Percentiles rank a stretch among this genome's conserved stretches.
These are phyloP conservation scores for Jaculus jaculus DNA, from an alignment of 2,113 vertebrate genomes.

Conservation along the genomic window DNA sequence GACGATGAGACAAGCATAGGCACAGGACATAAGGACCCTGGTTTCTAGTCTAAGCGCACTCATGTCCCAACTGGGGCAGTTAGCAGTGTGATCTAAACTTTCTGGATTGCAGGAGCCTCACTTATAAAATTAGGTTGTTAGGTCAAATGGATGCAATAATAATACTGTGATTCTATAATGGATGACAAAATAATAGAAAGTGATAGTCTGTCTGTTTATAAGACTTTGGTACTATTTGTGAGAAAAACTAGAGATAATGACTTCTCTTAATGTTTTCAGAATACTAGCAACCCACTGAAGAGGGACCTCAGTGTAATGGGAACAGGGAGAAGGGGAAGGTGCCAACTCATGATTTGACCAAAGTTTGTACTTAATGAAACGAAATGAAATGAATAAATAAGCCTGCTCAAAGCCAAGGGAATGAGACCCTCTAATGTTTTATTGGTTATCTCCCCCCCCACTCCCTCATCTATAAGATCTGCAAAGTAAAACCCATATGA, in stretches of 20 bases:
- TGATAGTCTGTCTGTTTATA: neutral
- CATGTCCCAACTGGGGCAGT: neutral
- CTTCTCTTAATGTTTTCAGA: neutral
- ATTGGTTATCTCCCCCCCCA: neutral
- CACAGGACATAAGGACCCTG: too few relatives aligned
- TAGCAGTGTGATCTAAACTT: neutral
- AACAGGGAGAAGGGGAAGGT: too few relatives aligned
- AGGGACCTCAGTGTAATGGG: too few relatives aligned
- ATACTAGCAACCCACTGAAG: neutral
- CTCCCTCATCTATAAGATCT: neutral
- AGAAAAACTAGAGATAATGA: neutral
- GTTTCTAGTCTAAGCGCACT: neutral
- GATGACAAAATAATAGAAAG: neutral
- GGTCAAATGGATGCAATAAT: neutral
- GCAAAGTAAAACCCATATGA: neutral
- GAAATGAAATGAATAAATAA: too few relatives aligned
- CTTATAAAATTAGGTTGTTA: constrained; percentile 15
- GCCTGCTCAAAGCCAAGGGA: neutral
- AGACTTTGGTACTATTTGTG: constrained; percentile 26
- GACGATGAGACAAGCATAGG: neutral
- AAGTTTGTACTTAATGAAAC: too few relatives aligned
- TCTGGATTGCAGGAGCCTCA: neutral
- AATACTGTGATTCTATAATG: neutral
- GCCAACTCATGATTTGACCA: too few relatives aligned
- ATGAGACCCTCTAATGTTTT: neutral